phyloP scores from a whole-genome alignment of 2,888 invertebrate species.

The Spisula subtruncata region DNA sequence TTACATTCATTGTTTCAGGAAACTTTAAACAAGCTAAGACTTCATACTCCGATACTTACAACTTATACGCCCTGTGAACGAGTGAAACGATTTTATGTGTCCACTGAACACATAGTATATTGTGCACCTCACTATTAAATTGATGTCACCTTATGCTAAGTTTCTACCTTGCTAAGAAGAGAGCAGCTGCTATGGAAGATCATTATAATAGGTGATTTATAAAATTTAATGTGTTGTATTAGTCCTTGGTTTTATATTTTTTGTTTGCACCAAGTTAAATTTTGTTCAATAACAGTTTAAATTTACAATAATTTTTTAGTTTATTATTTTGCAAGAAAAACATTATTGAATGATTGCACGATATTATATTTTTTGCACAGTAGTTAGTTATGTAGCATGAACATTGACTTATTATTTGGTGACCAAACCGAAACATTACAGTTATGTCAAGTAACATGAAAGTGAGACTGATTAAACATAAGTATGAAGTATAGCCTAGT shows the following conservation, averaged over 20 bases:
- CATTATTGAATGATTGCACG: too few relatives aligned
- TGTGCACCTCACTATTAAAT: background rate
- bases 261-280: background rate
- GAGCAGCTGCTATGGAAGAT: slow-evolving; percentile 28
- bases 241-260: background rate
- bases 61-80: too few relatives aligned
- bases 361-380: too few relatives aligned
- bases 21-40: background rate
- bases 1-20: background rate
- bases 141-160: slow-evolving; percentile 35
- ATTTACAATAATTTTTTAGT: too few relatives aligned
- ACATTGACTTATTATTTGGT: too few relatives aligned
- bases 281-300: too few relatives aligned
- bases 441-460: too few relatives aligned
- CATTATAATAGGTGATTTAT: slow-evolving; percentile 13
- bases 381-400: too few relatives aligned
- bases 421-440: too few relatives aligned
- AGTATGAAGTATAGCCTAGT: too few relatives aligned
- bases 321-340: too few relatives aligned
- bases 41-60: background rate
- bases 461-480: too few relatives aligned
- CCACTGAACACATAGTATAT: background rate
- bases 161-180: slow-evolving; percentile 39
- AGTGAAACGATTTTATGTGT: background rate
- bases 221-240: background rate